These are phyloP conservation scores for Micronycteris hirsuta DNA, from an alignment of 2,113 vertebrate species.

Conservation along the genomic window DNA sequence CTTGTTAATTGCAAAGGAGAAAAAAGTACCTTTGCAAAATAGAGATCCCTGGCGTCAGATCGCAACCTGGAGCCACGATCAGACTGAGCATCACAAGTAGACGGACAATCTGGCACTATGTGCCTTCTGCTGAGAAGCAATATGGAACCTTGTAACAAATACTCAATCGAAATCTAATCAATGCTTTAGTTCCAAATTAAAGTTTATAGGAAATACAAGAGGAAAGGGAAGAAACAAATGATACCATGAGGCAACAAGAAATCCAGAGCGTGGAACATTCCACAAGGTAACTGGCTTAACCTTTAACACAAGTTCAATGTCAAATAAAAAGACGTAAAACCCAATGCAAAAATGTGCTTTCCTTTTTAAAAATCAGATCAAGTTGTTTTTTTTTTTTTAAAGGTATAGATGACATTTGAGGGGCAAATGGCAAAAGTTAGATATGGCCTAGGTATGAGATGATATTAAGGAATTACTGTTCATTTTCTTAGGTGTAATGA, in stretches of 20 bases:
- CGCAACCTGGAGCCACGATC: background rate
- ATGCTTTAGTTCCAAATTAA: background rate
- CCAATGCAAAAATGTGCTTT: background rate
- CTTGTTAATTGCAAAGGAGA: background rate
- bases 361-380: background rate
- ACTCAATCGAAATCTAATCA: background rate
- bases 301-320: background rate
- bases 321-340: background rate
- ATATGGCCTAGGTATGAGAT: background rate
- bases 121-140: background rate
- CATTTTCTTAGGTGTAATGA: background rate
- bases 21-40: background rate
- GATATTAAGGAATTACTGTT: background rate
- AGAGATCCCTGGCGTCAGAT: background rate
- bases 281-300: background rate
- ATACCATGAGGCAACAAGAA: background rate
- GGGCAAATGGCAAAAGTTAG: background rate
- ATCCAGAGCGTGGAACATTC: background rate
- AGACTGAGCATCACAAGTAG: background rate
- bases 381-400: background rate
- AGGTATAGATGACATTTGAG: background rate
- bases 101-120: background rate
- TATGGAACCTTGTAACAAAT: background rate
- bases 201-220: background rate
- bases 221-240: background rate